Evolutionary conservation across 2,888 invertebrate genomes (phyloP).

Genomic region (Coleophora deauratella): DNA sequence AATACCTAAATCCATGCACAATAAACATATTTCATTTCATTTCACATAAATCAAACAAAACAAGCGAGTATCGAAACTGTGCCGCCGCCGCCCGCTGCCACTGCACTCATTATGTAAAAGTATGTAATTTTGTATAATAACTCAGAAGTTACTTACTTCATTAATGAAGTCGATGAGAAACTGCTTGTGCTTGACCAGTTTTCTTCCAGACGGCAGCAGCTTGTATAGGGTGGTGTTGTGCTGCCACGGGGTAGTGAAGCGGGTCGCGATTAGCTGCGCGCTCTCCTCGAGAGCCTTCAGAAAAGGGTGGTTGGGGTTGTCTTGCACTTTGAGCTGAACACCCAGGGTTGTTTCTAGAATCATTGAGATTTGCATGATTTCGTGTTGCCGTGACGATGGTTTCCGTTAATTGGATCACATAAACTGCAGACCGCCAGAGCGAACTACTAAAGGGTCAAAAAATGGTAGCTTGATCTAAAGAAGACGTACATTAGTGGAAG

Average conservation of each 20-base stretch:
- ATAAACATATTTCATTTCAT: too few species aligned
- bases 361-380: not conserved
- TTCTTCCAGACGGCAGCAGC: slow-evolving; percentile 3
- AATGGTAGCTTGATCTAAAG: too few species aligned
- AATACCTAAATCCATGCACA: too few species aligned
- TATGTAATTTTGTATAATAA: too few species aligned
- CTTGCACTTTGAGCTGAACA: slow-evolving; percentile 9
- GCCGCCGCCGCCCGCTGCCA: too few species aligned
- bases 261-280: slow-evolving; percentile 4
- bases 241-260: slow-evolving; percentile 17
- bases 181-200: not conserved
- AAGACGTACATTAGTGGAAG: too few species aligned
- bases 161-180: not conserved
- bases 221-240: slow-evolving; percentile 10
- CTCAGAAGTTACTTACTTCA: not conserved
- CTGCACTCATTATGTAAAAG: too few species aligned
- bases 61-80: too few species aligned
- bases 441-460: not conserved
- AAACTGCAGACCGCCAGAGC: not conserved
- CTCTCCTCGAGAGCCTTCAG: slow-evolving; percentile 11
- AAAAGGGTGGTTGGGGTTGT: slow-evolving; percentile 10
- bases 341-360: slow-evolving; percentile 20
- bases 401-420: not conserved
- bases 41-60: too few species aligned
- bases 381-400: not conserved